Evolutionary conservation across 1,140 invertebrate genomes (phyloP).

Genomic region (Drosophila equinoxialis): DNA sequence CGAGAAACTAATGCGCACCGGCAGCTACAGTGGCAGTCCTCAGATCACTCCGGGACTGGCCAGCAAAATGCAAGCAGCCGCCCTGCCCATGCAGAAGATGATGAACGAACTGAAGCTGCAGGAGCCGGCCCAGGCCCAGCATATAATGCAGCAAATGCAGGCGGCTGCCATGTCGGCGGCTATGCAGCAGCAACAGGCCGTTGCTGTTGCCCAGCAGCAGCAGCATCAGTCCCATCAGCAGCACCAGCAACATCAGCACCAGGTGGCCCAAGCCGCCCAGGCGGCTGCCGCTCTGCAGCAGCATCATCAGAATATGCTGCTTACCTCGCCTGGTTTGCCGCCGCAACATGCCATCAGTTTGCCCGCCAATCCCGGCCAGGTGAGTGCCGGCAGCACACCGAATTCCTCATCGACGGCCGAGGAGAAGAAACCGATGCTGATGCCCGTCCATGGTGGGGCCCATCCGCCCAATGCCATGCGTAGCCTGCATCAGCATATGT

Average conservation of each 20-base stretch:
- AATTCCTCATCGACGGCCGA: constrained; percentile 76
- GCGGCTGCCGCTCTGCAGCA: constrained; percentile 86
- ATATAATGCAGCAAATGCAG: constrained; percentile 85
- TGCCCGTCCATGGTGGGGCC: constrained; percentile 75
- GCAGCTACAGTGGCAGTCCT: constrained; percentile 93
- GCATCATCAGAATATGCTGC: constrained; percentile 85
- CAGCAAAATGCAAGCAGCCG: constrained; percentile 86
- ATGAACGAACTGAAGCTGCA: constrained; percentile 88
- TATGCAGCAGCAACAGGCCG: constrained; percentile 84
- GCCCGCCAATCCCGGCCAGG: constrained; percentile 55
- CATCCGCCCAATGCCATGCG: constrained; percentile 86
- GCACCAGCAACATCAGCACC: constrained; percentile 85
- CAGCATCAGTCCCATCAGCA: constrained; percentile 84
- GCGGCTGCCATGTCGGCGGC: constrained; percentile 84
- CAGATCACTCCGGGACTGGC: constrained; percentile 88
- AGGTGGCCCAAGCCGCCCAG: constrained; percentile 83
- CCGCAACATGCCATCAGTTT: constrained; percentile 86
- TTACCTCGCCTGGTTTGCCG: constrained; percentile 87
- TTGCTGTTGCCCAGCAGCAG: constrained; percentile 84
- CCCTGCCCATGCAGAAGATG: constrained; percentile 89
- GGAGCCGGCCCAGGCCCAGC: constrained; percentile 89
- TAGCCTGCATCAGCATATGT: constrained; percentile 90
- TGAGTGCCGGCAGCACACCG: constrained; percentile 77
- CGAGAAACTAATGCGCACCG: constrained; percentile 97
- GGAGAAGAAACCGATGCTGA: constrained; percentile 85